Base-by-base conservation (phyloP, 2,797 vertebrate genomes). In the Microchirus variegatus region DNA sequence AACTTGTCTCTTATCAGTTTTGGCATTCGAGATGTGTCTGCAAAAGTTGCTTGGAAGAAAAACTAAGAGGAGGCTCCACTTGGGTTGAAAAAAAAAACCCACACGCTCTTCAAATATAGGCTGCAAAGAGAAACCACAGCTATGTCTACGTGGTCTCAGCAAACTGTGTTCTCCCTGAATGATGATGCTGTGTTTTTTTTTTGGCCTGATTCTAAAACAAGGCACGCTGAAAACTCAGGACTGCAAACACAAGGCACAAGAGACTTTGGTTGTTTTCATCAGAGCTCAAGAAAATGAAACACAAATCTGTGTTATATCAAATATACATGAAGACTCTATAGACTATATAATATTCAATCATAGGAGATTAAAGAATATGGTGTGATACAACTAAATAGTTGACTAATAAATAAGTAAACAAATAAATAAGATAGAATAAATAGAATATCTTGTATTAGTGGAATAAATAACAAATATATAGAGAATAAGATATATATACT, bases 41-140 rank as follows among this genome's bases (percentile, higher is more conserved):
- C 15, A 12, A 63, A 57, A 9, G 41, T 67, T 60, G 75, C 46
- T 53, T 63, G 17, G 72, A 64, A 61, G 58, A 77, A 70, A 65
- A 77, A 78, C 78, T 55, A 50, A 65, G 59, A 83, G 69, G 52
- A 72, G 43, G 66, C 55, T 73, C 47, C 9, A 70, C 52, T 83
- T 67, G 69, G 59, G 75, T 53, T 62, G 60, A 70, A 1, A 31
- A 31, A 64, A 79, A 80, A 31, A 64, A 79, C 78, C 75, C 81
- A 75, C 76, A 66, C 5, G 54, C 13, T 42, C 69, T 81, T 74
- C 53, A 88, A 83, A 85, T 77, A 73, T 77, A 73, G 63, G 68
- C 64, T 73, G 38, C 68, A 63, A 70, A 69, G 69, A 59, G 50
- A 35, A 65, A 50, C 79, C 78, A 85, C 78, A 82, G 69, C 70